These are phyloP conservation scores for Chaetophractus vellerosus DNA, from an alignment of 2,797 vertebrate species.

Conservation along the genomic window DNA sequence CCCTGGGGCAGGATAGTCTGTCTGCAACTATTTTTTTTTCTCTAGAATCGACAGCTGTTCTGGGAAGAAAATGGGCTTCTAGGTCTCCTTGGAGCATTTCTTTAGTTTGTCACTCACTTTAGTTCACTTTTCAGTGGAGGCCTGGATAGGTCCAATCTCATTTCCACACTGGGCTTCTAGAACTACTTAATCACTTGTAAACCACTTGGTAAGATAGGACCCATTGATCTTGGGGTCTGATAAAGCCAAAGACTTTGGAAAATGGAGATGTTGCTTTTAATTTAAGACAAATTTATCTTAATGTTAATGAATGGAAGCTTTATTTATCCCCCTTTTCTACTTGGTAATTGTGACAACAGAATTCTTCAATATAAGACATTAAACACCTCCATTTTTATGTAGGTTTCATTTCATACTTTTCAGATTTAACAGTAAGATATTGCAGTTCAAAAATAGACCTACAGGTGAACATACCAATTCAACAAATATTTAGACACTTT, in stretches of 20 bases:
- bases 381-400: background rate
- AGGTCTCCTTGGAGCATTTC: background rate
- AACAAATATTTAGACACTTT: background rate
- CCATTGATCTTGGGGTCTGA: background rate
- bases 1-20: constrained; percentile 45
- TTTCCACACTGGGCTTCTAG: background rate
- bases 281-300: constrained; percentile 44
- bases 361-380: background rate
- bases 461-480: background rate
- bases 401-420: background rate
- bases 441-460: constrained; percentile 21
- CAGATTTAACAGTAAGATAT: constrained; percentile 5
- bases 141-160: background rate
- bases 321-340: background rate
- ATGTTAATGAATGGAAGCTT: background rate
- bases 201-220: background rate
- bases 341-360: constrained; percentile 25
- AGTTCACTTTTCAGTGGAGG: background rate
- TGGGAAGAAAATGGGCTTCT: background rate
- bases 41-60: constrained; percentile 35
- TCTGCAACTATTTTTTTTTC: background rate
- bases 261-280: constrained; percentile 7
- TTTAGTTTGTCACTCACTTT: constrained; percentile 34
- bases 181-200: constrained; percentile 44
- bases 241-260: background rate